Evolutionary conservation across 2,888 invertebrate species (phyloP).

Genomic region (Nemotelus nigrinus): DNA sequence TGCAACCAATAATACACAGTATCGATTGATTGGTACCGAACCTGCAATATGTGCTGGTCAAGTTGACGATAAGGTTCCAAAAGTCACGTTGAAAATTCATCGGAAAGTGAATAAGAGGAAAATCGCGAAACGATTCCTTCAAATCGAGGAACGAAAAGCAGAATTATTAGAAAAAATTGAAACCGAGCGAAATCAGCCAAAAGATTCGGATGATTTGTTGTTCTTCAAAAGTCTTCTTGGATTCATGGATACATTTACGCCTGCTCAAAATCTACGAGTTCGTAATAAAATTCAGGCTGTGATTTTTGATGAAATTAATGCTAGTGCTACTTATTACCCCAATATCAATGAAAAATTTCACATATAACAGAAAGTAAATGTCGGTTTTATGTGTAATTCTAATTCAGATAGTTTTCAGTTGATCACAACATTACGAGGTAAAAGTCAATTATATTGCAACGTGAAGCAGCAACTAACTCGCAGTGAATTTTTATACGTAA

Average conservation of each 20-base stretch:
- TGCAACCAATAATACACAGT: neutral
- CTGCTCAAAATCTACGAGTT: constrained; percentile 37
- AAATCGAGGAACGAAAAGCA: constrained; percentile 33
- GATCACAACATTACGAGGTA: no score
- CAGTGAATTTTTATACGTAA: no score
- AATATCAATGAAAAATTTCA: constrained; percentile 27
- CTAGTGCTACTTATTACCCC: constrained; percentile 35
- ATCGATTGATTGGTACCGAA: neutral
- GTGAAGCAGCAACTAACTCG: no score
- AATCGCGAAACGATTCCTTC: constrained; percentile 31
- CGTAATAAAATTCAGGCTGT: constrained; percentile 40
- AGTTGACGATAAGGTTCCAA: constrained; percentile 10
- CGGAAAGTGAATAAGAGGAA: constrained; percentile 30
- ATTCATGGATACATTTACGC: constrained; percentile 36
- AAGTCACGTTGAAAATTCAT: constrained; percentile 20
- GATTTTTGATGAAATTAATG: constrained; percentile 38
- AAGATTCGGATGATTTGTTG: constrained; percentile 39
- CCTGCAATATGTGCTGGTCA: neutral
- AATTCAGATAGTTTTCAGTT: no score
- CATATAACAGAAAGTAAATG: neutral
- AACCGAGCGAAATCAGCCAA: constrained; percentile 5
- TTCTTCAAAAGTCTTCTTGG: constrained; percentile 42
- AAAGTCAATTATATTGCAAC: no score
- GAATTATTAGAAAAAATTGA: constrained; percentile 28
- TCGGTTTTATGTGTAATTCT: neutral